Evolutionary conservation across 1,140 invertebrate species (phyloP).

Genomic region (Drosophila pruinosa): DNA sequence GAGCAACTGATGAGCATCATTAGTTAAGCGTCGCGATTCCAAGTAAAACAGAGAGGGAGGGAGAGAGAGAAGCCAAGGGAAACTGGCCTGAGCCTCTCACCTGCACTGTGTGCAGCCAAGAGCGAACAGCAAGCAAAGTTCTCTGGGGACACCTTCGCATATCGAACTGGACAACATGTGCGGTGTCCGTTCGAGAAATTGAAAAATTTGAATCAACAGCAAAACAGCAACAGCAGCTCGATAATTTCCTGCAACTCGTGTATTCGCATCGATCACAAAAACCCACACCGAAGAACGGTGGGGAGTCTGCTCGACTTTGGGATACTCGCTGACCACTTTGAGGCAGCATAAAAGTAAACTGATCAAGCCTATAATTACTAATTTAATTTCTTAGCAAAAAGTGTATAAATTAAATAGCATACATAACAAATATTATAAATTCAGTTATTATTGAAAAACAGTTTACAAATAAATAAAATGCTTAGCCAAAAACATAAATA

Average conservation of each 20-base stretch:
- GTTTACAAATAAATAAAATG: no score
- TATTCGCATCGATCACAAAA: constrained; percentile 71
- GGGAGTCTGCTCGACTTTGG: not conserved
- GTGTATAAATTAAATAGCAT: no score
- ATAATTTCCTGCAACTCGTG: constrained; percentile 60
- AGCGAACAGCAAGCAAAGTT: constrained; percentile 35
- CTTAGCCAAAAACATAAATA: no score
- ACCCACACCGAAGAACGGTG: not conserved
- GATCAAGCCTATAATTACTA: no score
- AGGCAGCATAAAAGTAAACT: no score
- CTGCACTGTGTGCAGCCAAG: no score
- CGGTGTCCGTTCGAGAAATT: constrained; percentile 44
- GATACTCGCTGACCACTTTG: not conserved
- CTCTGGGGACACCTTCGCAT: constrained; percentile 62
- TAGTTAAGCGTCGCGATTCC: constrained; percentile 81
- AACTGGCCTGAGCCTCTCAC: constrained; percentile 26
- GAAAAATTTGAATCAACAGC: constrained; percentile 74
- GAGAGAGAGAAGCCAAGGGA: not conserved
- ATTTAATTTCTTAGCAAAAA: no score
- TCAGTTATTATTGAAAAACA: no score
- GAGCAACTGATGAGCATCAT: constrained; percentile 78
- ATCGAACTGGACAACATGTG: constrained; percentile 65
- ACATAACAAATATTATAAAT: no score
- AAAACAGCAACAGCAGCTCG: constrained; percentile 48
- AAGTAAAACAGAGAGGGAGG: constrained; percentile 53